Evolutionary conservation across 2,888 invertebrate species (phyloP).

Genomic region (Andrena praecox): DNA sequence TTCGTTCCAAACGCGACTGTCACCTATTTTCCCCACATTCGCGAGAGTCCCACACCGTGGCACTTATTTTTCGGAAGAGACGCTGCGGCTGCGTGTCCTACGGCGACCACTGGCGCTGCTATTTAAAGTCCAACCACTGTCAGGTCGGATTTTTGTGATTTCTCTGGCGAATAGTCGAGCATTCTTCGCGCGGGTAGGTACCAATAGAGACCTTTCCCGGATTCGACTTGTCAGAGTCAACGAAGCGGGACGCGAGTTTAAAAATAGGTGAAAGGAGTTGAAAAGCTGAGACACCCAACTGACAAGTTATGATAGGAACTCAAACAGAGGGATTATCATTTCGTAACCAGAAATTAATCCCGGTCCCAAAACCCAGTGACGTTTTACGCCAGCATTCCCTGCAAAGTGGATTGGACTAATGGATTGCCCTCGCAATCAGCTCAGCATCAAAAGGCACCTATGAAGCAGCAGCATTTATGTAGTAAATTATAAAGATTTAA

Average conservation of each 20-base stretch:
- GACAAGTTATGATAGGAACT: too few relatives aligned
- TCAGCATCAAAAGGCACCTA: background rate
- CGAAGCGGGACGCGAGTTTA: too few relatives aligned
- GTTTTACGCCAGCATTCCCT: too few relatives aligned
- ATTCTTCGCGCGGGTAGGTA: background rate
- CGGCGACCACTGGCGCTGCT: slow-evolving; percentile 38
- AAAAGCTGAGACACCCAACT: background rate
- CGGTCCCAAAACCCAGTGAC: too few relatives aligned
- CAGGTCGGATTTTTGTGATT: slow-evolving; percentile 8
- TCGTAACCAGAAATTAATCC: too few relatives aligned
- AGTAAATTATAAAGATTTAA: too few relatives aligned
- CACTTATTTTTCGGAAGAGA: background rate
- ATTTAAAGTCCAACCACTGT: slow-evolving; percentile 54
- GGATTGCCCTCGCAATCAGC: background rate
- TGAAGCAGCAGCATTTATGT: too few relatives aligned
- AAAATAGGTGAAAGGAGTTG: background rate
- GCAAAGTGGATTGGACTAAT: too few relatives aligned
- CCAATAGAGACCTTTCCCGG: background rate
- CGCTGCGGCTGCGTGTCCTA: background rate
- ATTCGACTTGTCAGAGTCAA: slow-evolving; percentile 2
- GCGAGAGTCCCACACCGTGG: background rate
- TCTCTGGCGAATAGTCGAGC: background rate
- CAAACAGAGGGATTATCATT: too few relatives aligned
- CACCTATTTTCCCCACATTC: background rate
- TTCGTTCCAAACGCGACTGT: background rate